Percentiles rank a stretch among this genome's conserved stretches.
Conservation (phyloP, 2,888 invertebrate species). For the Hesperia comma region DNA sequence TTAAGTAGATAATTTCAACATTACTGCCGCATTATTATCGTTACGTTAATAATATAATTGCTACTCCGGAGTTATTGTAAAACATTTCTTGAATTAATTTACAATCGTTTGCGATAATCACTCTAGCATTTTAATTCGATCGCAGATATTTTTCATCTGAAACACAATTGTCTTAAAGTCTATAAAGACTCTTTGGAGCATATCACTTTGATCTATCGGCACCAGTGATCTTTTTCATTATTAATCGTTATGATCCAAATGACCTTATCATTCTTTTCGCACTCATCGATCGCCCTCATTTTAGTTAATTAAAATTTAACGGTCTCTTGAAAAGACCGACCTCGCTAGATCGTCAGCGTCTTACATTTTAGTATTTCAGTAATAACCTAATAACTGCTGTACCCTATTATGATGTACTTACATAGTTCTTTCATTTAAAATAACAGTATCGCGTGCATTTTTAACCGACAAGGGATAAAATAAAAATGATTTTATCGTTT, state of each 20-base stretch:
- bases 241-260: not conserved
- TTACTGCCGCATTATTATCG: slow-evolving; percentile 11
- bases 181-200: not conserved
- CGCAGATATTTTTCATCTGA: not conserved
- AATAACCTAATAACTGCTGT: not conserved
- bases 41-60: not conserved
- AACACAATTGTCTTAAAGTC: not conserved
- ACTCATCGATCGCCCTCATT: slow-evolving; percentile 1
- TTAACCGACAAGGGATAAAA: too few relatives aligned
- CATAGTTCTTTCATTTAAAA: not conserved
- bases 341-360: not conserved
- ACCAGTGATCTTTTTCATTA: not conserved
- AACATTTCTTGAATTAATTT: not conserved
- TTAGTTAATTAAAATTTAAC: slow-evolving; percentile 7
- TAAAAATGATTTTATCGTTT: not conserved
- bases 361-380: not conserved
- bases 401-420: not conserved
- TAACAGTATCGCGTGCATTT: too few relatives aligned
- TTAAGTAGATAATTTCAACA: too few relatives aligned
- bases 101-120: not conserved
- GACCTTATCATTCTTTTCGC: slow-evolving; percentile 3
- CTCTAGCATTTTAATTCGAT: not conserved
- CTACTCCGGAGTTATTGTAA: not conserved
- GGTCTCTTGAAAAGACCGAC: slow-evolving; percentile 5
- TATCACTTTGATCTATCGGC: not conserved